Base-by-base conservation (phyloP, 2,113 vertebrate genomes). In the Eulemur rufifrons region DNA sequence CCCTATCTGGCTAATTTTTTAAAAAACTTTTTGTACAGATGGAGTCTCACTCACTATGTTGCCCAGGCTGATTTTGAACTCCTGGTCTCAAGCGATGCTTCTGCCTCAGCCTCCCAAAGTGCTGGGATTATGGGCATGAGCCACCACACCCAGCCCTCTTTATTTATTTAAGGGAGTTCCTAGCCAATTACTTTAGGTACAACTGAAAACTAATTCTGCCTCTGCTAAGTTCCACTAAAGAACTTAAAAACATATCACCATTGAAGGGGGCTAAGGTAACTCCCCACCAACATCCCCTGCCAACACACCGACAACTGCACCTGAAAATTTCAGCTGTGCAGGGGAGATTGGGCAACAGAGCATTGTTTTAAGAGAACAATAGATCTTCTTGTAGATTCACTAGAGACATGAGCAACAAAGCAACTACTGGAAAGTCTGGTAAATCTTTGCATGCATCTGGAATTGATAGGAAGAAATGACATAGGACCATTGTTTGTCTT, bases 381-480 rank as follows among this genome's bases (percentile, higher is more conserved):
- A 96, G 97, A 89, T 96, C 64, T 96, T 97, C 89, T 88, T 39
- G 76, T 64, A 91, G 74, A 97, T 84, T 97, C 95, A 86, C 89
- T 92, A 85, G 86, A 96, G 95, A 95, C 94, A 93, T 37, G 39
- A 96, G 78, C 89, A 95, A 89, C 71, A 97, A 89, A 97, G 89
- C 94, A 96, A 98, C 97, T 98, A 97, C 97, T 96, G 97, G 25
- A 95, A 96, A 97, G 93, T 81, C 93, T 97, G 89, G 93, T 96
- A 93, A 97, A 84, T 93, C 69, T 96, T 94, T 93, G 34, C 50
- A 86, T 95, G 76, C 98, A 98, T 98, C 98, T 98, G 97, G 98
- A 97, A 98, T 89, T 97, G 96, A 98, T 98, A 97, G 96, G 97
- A 97, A 96, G 89, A 97, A 97, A 96, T 97, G 97, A 91, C 98